Evolutionary conservation across 2,113 vertebrate species (phyloP).

Genomic region (Piaya cayana): DNA sequence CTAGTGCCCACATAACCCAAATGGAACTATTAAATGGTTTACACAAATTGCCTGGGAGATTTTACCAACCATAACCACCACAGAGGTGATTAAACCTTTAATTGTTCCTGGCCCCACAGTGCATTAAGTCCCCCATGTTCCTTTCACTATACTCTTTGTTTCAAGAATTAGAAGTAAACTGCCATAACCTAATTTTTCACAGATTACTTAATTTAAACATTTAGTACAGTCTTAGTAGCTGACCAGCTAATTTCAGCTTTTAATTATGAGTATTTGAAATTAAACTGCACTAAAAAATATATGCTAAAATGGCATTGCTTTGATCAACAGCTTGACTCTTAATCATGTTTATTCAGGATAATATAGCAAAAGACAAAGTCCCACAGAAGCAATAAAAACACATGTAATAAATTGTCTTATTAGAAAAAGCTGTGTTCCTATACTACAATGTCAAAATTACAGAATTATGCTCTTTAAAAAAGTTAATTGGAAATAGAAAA

Average conservation of each 20-base stretch:
- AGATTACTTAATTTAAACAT: not conserved
- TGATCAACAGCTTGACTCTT: not conserved
- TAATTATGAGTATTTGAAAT: not conserved
- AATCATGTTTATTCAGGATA: not conserved
- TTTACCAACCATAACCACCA: constrained; percentile 12
- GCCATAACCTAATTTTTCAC: not conserved
- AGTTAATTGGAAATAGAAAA: not conserved
- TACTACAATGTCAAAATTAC: not conserved
- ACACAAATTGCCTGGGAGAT: not conserved
- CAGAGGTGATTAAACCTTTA: not conserved
- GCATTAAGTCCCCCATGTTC: not conserved
- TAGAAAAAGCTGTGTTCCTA: not conserved
- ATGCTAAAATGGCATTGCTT: not conserved
- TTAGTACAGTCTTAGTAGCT: not conserved
- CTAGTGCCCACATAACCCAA: constrained; percentile 18
- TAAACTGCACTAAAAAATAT: not conserved
- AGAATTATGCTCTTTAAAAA: not conserved
- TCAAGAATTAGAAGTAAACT: constrained; percentile 5
- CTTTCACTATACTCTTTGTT: not conserved
- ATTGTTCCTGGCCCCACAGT: not conserved
- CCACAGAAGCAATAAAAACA: not conserved
- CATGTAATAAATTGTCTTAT: not conserved
- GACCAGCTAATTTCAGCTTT: not conserved
- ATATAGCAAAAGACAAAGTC: not conserved
- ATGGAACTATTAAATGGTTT: constrained; percentile 9